Conservation (phyloP, 2,797 vertebrate genomes). For the Sebastes elongatus region DNA sequence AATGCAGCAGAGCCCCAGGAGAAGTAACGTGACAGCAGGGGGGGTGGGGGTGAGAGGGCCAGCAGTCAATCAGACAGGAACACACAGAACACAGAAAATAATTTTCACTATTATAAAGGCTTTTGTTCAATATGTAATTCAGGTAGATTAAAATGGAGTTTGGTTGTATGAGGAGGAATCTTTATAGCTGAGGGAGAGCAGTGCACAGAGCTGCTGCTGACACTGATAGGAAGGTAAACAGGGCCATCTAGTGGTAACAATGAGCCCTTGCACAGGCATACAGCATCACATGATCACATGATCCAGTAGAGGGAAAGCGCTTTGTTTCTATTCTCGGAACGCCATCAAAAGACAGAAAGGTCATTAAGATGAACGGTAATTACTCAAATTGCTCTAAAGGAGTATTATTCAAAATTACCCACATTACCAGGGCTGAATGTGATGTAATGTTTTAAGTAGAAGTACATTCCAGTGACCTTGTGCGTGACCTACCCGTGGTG, state of each 20-base stretch:
- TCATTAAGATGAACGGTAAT: slow-evolving; percentile 32
- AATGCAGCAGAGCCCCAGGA: slow-evolving; percentile 28
- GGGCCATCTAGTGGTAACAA: slow-evolving; percentile 78
- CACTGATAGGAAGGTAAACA: slow-evolving; percentile 53
- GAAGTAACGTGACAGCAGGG: slow-evolving; percentile 19
- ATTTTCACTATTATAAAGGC: background rate
- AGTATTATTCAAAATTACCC: background rate
- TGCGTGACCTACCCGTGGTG: slow-evolving; percentile 82
- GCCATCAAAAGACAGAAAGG: slow-evolving; percentile 7
- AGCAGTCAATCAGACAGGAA: slow-evolving; percentile 2
- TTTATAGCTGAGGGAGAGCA: background rate
- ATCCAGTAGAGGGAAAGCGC: background rate
- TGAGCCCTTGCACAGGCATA: background rate
- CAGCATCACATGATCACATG: slow-evolving; percentile 29
- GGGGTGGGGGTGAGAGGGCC: background rate
- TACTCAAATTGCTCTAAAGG: slow-evolving; percentile 16
- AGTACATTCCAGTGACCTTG: background rate
- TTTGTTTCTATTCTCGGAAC: slow-evolving; percentile 40
- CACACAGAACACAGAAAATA: background rate
- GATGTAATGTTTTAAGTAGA: background rate
- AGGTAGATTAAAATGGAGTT: background rate
- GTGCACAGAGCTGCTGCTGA: background rate
- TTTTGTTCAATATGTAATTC: background rate
- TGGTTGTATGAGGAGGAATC: slow-evolving; percentile 8
- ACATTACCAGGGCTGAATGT: background rate